These are phyloP conservation scores for Anarhynchus alexandrinus DNA, from an alignment of 2,113 vertebrate species.

Conservation along the genomic window DNA sequence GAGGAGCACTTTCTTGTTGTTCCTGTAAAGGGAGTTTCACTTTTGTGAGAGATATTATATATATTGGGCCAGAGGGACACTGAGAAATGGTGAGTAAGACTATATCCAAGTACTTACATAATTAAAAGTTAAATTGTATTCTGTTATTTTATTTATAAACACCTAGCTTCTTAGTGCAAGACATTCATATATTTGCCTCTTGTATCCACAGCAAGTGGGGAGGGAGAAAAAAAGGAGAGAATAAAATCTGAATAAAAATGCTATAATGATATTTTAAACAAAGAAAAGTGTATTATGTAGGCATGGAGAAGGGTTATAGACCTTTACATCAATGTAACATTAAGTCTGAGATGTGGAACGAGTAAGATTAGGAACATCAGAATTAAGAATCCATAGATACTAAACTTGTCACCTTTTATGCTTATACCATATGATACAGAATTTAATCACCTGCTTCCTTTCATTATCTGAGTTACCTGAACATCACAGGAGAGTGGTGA, in stretches of 20 bases:
- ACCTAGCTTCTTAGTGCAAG: background rate
- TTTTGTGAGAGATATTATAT: background rate
- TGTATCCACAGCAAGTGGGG: background rate
- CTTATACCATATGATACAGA: background rate
- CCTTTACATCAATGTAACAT: background rate
- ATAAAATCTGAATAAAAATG: background rate
- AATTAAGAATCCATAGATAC: background rate
- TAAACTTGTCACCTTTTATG: background rate
- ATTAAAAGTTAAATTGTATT: background rate
- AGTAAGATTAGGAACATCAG: background rate
- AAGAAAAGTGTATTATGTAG: background rate
- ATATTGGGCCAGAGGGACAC: background rate
- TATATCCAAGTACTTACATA: background rate
- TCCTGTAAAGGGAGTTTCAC: background rate
- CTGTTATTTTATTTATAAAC: background rate
- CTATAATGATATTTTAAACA: background rate
- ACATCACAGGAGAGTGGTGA: background rate
- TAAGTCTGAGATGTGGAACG: background rate
- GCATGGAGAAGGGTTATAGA: background rate
- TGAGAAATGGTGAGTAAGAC: background rate
- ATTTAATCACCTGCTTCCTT: background rate
- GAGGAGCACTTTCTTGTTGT: background rate
- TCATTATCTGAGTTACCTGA: background rate
- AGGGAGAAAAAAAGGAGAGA: background rate
- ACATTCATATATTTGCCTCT: background rate